Base-by-base conservation (phyloP, 2,888 invertebrate species). In the Phoronis australis region DNA sequence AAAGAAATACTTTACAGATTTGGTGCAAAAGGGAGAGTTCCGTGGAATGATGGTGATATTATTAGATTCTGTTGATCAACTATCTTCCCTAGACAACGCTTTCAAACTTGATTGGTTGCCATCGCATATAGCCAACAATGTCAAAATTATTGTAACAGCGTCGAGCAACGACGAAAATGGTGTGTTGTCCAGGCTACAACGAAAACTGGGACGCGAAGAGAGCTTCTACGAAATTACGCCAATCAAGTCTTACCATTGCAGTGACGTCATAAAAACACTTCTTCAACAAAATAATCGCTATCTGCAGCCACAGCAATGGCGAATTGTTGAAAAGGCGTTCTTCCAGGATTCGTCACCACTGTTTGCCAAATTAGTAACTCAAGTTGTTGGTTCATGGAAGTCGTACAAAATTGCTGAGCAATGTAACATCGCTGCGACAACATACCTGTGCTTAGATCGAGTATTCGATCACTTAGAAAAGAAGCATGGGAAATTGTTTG, bases 41-140 rank as follows among this genome's bases (percentile, higher is more conserved):
- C 58, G 61, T 1, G 64, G 65, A 4, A 64, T 65, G 45, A 39
- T 70, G 3, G 59, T 68, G 15, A 57, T 71, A 21, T 43, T 69
- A 4, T 50, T 71, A 12, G 71, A 71, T 50, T 60, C 64, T 1
- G 46, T 71, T 4, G 66, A 71, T 39, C 56, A 61, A 24, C 43
- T 71, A 22, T 65, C 65, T 3, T 31, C 56, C 1, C 54, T 42
- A 22, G 58, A 64, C 47, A 56, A 56, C 39, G 71, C 65, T 18
- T 64, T 63, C 40, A 66, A 62, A 37, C 51, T 71, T 12, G 62
- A 64, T 53, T 71, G 71, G 71, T 45, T 71, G 6, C 69, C 69
- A 4, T 54, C 60, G 9, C 48, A 60, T 26, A 48, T 69, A 12
- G 66, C 69, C 4, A 41, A 57, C 15, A 64, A 70, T 52, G 58